Base-by-base conservation (phyloP, 2,113 vertebrate species). In the Silurus asotus region DNA sequence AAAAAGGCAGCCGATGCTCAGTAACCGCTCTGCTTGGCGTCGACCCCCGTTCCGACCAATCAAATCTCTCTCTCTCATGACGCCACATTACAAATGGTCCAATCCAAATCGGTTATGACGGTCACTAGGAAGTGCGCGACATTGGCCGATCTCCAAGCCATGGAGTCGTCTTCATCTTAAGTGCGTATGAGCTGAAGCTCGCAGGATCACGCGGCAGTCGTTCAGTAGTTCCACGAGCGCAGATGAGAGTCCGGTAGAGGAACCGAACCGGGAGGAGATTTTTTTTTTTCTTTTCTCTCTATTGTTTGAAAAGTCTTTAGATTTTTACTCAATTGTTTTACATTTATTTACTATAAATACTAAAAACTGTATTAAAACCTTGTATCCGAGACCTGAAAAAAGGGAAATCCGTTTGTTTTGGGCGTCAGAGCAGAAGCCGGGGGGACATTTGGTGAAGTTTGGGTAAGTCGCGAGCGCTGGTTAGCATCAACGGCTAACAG, bases 401-500 rank as follows among this genome's bases (percentile, higher is more conserved):
- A 15, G 8, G 6, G 5, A 9, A 61, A 19, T 37, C 77, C 17
- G 56, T 80, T 80, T 2, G 55, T 25, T 59, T 80, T 61, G 56
- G 77, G 77, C 56, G 28, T 45, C 9, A 48, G 61, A 80, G 56
- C 56, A 45, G 56, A 80, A 79, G 77, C 59, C 77, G 15, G 76
- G 2, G 37, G 37, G 55, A 56, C 25, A 25, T 4, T 17, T 56
- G 5, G 25, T 75, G 37, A 79, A 80, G 77, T 80, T 80, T 59
- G 6, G 77, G 77, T 80, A 61, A 61, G 77, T 80, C 56, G 15
- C 55, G 76, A 79, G 76, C 55, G 76, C 25, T 58, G 8, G 5
- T 61, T 80, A 80, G 77, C 77, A 7, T 61, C 56, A 6, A 20
- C 15, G 55, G 77, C 77, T 80, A 80, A 80, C 77, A 61, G 8